These are phyloP conservation scores for Hydrolagus affinis DNA, from an alignment of 2,113 vertebrate genomes.

Conservation along the genomic window DNA sequence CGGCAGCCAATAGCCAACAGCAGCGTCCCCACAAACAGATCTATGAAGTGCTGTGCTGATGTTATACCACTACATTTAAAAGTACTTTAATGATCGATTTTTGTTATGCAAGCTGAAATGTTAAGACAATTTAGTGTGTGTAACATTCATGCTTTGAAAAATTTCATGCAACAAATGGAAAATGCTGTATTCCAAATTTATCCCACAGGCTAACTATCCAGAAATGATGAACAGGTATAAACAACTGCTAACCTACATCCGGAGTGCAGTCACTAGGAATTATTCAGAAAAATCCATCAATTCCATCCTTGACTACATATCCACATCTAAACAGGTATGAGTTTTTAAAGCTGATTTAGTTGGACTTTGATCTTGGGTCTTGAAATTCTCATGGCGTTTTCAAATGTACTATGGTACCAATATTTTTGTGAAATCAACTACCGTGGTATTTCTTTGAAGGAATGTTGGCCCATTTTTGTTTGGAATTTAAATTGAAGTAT, in stretches of 20 bases:
- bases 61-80: no score
- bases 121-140: not conserved
- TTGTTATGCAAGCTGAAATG: not conserved
- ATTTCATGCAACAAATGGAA: not conserved
- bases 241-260: conserved; percentile 92
- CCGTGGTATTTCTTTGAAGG: not conserved
- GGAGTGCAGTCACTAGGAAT: conserved; percentile 93
- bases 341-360: conserved; percentile 20
- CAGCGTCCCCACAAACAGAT: no score
- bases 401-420: not conserved
- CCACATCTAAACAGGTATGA: conserved; percentile 96
- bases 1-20: no score
- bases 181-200: conserved; percentile 29
- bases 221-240: conserved; percentile 99
- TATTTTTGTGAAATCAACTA: not conserved
- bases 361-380: not conserved
- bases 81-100: not conserved
- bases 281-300: conserved; percentile 99
- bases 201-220: conserved; percentile 83
- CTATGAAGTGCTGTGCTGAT: no score
- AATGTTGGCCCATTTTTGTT: not conserved
- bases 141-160: not conserved
- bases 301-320: conserved; percentile 98
- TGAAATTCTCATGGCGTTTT: not conserved
- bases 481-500: not conserved